These are phyloP conservation scores for Centrocercus urophasianus DNA, from an alignment of 2,113 vertebrate species.

Conservation along the genomic window DNA sequence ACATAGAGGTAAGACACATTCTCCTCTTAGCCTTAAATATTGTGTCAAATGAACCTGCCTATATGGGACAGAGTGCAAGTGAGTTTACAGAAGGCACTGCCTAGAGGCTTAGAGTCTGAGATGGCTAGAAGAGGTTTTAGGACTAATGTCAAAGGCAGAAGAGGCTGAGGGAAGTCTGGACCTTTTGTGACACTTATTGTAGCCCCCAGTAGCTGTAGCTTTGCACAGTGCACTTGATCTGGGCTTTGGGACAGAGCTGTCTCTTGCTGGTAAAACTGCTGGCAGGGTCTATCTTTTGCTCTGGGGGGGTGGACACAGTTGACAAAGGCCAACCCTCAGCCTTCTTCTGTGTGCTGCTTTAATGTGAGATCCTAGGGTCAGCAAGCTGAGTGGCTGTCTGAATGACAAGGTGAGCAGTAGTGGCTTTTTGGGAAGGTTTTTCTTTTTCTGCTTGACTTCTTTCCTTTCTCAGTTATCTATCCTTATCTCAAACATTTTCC, in stretches of 20 bases:
- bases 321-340: background rate
- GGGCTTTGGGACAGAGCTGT: background rate
- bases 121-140: background rate
- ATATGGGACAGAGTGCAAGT: rapidly evolving
- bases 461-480: background rate
- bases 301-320: background rate
- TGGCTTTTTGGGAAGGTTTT: background rate
- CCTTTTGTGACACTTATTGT: rapidly evolving
- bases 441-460: background rate
- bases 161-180: background rate
- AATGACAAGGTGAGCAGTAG: background rate
- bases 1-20: conserved; percentile 81
- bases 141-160: background rate
- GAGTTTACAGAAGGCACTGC: background rate
- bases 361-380: background rate
- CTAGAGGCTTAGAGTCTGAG: background rate
- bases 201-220: background rate
- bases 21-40: background rate
- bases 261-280: background rate
- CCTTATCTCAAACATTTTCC: background rate
- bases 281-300: background rate
- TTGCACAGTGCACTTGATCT: background rate
- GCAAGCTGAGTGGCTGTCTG: background rate
- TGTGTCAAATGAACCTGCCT: background rate
- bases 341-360: background rate